Evolutionary conservation across 2,888 invertebrate genomes (phyloP).

Genomic region (Orchestes rusci): DNA sequence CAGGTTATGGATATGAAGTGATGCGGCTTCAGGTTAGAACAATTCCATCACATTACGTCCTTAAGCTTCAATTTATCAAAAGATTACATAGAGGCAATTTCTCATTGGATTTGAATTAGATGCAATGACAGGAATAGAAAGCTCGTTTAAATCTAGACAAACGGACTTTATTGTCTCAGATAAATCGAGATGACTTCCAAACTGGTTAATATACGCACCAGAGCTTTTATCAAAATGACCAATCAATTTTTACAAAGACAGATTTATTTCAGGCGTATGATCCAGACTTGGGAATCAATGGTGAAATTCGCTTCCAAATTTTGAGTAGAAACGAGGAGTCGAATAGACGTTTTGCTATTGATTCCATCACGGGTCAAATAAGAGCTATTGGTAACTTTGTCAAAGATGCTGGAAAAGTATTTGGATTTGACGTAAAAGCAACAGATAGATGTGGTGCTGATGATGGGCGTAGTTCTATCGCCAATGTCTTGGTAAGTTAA

Average conservation of each 20-base stretch:
- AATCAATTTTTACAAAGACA: neutral
- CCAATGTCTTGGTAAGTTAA: slow-evolving; percentile 73
- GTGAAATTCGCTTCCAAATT: slow-evolving; percentile 74
- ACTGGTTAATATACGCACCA: no score
- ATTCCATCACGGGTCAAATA: slow-evolving; percentile 68
- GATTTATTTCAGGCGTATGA: slow-evolving; percentile 66
- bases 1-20: slow-evolving; percentile 75
- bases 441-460: slow-evolving; percentile 75
- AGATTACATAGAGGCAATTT: no score
- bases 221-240: neutral
- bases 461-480: slow-evolving; percentile 75
- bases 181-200: neutral
- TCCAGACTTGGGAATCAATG: slow-evolving; percentile 66
- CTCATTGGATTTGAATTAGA: no score
- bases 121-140: no score
- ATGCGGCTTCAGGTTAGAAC: slow-evolving; percentile 58
- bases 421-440: slow-evolving; percentile 82
- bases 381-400: slow-evolving; percentile 63
- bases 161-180: no score
- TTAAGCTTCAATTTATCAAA: no score
- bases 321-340: slow-evolving; percentile 59
- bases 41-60: no score
- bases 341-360: slow-evolving; percentile 68
- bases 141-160: no score
- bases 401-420: slow-evolving; percentile 66